Percentiles rank a stretch among this genome's conserved stretches.
phyloP scores from a whole-genome alignment of 2,888 invertebrate genomes.

The Lagria hirta region DNA sequence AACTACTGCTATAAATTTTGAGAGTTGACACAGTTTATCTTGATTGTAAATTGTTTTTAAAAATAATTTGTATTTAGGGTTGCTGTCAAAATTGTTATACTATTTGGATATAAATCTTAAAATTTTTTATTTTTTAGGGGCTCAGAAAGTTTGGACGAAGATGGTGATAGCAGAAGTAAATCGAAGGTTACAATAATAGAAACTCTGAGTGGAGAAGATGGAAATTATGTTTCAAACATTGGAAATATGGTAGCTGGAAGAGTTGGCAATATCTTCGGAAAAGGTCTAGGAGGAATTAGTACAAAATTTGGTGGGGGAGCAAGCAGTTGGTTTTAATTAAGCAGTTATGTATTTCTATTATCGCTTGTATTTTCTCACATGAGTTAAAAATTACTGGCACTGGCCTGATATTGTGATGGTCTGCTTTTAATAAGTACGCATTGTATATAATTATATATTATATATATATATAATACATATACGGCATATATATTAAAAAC shows the following conservation, averaged over 20 bases:
- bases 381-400: slow-evolving; percentile 34
- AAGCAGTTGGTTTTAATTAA: slow-evolving; percentile 78
- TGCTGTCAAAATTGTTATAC: neutral
- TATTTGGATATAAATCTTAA: neutral
- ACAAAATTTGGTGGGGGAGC: slow-evolving; percentile 86
- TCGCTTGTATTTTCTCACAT: slow-evolving; percentile 43
- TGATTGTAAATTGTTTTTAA: no score
- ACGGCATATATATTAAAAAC: no score
- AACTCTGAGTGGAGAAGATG: slow-evolving; percentile 69
- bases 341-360: slow-evolving; percentile 29
- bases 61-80: no score
- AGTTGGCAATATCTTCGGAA: slow-evolving; percentile 87
- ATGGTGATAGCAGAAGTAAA: slow-evolving; percentile 61
- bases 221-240: slow-evolving; percentile 74
- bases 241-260: slow-evolving; percentile 84
- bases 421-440: slow-evolving; percentile 28
- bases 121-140: slow-evolving; percentile 34
- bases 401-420: slow-evolving; percentile 37
- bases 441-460: no score
- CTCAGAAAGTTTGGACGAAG: slow-evolving; percentile 58
- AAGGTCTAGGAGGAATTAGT: slow-evolving; percentile 86
- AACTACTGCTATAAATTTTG: no score
- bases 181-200: slow-evolving; percentile 64
- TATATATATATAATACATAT: no score
- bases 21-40: no score